These are phyloP conservation scores for Rattus norvegicus DNA, from an alignment of 2,113 vertebrate species.

Conservation along the genomic window DNA sequence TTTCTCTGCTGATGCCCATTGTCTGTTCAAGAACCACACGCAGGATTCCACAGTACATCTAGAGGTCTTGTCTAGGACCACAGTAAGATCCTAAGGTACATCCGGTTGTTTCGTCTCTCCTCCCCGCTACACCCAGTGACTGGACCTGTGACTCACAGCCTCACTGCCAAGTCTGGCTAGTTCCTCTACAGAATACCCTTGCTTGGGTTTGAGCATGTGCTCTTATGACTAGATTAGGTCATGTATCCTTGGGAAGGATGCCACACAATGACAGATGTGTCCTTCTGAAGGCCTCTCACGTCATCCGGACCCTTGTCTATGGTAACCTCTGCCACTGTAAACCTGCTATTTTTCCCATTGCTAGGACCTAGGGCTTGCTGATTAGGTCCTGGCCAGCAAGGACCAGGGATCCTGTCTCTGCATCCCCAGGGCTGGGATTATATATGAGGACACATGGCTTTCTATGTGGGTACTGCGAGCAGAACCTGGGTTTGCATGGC, in stretches of 20 bases:
- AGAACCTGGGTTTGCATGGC: not conserved
- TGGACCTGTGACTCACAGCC: not conserved
- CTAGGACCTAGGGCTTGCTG: not conserved
- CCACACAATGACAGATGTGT: rapidly evolving
- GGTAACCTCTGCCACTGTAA: not conserved
- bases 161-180: not conserved
- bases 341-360: not conserved
- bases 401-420: not conserved
- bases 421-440: not conserved
- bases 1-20: not conserved
- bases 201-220: not conserved
- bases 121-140: not conserved
- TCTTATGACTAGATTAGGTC: not conserved
- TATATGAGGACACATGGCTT: not conserved
- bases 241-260: not conserved
- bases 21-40: not conserved
- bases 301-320: not conserved
- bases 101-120: not conserved
- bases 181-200: not conserved
- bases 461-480: not conserved
- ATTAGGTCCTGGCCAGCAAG: not conserved
- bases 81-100: not conserved
- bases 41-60: not conserved
- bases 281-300: not conserved
- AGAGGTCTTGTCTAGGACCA: not conserved